These are phyloP conservation scores for Falco peregrinus DNA, from an alignment of 2,797 vertebrate species.

Conservation along the genomic window DNA sequence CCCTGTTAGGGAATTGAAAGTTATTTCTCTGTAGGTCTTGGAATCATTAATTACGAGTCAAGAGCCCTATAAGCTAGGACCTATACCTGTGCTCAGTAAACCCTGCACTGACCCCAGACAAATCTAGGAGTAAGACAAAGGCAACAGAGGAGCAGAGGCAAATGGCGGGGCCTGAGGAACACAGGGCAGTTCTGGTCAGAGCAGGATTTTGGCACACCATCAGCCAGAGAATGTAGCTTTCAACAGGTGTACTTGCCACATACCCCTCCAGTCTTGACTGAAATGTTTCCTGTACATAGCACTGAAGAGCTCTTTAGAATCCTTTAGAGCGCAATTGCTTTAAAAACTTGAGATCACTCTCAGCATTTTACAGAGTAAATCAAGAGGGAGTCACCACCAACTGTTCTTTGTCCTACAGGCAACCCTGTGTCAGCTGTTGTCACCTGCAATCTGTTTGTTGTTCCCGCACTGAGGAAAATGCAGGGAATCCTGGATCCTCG, in stretches of 20 bases:
- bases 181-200: not conserved
- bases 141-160: not conserved
- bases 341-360: not conserved
- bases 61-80: not conserved
- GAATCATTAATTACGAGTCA: not conserved
- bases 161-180: not conserved
- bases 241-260: not conserved
- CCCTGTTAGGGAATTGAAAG: not conserved
- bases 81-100: not conserved
- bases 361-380: not conserved
- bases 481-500: constrained; percentile 98
- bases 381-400: not conserved
- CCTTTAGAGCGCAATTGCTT: not conserved
- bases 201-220: not conserved
- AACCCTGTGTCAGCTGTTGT: constrained; percentile 98
- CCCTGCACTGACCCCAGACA: not conserved
- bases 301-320: not conserved
- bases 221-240: not conserved
- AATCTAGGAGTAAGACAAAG: not conserved
- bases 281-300: not conserved
- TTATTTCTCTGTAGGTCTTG: not conserved
- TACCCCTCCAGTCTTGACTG: not conserved
- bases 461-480: constrained; percentile 99
- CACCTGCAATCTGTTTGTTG: constrained; percentile 99
- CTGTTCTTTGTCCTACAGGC: constrained; percentile 78